A percentile compares a stretch with the other conserved stretches of the same genome.
phyloP scores from a whole-genome alignment of 2,888 invertebrate genomes.

The Sthenelais limicola region DNA sequence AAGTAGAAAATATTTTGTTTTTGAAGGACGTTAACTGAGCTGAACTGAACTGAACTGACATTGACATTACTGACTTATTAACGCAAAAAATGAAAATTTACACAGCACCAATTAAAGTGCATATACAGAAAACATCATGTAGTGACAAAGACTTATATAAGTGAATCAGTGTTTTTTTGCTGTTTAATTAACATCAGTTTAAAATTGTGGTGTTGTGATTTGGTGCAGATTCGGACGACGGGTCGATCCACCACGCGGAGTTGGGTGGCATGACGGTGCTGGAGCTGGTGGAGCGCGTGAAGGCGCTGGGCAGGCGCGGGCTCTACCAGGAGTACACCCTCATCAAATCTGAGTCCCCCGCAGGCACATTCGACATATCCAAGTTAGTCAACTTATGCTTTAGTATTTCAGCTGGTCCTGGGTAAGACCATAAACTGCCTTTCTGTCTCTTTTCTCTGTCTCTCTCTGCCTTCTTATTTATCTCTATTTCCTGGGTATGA shows the following conservation, averaged over 20 bases:
- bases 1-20: no score
- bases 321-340: constrained; percentile 90
- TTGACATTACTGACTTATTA: not conserved
- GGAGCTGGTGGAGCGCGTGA: constrained; percentile 84
- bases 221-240: constrained; percentile 49
- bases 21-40: no score
- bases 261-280: constrained; percentile 77
- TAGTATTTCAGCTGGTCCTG: no score
- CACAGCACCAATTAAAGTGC: no score
- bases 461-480: not conserved
- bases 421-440: no score
- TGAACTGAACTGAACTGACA: no score
- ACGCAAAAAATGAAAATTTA: constrained; percentile 12
- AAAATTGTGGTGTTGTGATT: not conserved
- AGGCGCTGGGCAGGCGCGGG: constrained; percentile 75
- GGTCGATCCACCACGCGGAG: constrained; percentile 66
- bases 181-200: not conserved
- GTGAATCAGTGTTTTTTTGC: no score
- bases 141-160: no score
- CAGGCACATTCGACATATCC: constrained; percentile 90
- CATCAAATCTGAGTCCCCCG: constrained; percentile 86
- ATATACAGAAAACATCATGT: no score
- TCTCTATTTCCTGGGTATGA: not conserved
- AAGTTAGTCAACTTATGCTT: constrained; percentile 76
- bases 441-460: no score